These are phyloP conservation scores for Archegozetes longisetosus DNA, from an alignment of 1,140 invertebrate species.

Conservation along the genomic window DNA sequence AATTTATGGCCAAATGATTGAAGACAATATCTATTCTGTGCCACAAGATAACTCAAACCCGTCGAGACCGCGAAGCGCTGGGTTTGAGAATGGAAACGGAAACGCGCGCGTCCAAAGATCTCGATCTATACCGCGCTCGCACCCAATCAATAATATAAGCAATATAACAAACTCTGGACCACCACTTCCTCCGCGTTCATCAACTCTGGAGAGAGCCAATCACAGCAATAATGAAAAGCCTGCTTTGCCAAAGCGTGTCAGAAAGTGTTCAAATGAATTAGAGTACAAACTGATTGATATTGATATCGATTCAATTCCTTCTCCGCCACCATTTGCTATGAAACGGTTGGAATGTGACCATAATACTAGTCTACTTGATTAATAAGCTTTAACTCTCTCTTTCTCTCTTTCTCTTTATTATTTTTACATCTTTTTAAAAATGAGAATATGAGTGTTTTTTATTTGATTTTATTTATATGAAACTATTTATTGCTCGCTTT, in stretches of 20 bases:
- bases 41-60: background rate
- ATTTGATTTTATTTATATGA: too few species aligned
- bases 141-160: background rate
- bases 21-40: conserved; percentile 10
- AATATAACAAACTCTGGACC: background rate
- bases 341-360: too few species aligned
- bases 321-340: background rate
- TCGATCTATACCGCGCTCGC: conserved; percentile 8
- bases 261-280: background rate
- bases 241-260: background rate
- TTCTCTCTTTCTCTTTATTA: too few species aligned
- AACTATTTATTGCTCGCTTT: too few species aligned
- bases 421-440: too few species aligned
- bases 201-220: background rate
- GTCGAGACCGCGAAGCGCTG: background rate
- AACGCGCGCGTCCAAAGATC: background rate
- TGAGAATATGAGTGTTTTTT: too few species aligned
- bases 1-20: background rate
- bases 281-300: background rate
- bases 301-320: background rate
- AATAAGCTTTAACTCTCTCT: too few species aligned
- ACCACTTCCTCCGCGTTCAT: background rate
- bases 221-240: background rate
- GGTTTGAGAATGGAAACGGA: background rate
- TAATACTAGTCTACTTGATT: too few species aligned